Conservation (phyloP, 2,888 invertebrate genomes). For the Pollenia angustigena region DNA sequence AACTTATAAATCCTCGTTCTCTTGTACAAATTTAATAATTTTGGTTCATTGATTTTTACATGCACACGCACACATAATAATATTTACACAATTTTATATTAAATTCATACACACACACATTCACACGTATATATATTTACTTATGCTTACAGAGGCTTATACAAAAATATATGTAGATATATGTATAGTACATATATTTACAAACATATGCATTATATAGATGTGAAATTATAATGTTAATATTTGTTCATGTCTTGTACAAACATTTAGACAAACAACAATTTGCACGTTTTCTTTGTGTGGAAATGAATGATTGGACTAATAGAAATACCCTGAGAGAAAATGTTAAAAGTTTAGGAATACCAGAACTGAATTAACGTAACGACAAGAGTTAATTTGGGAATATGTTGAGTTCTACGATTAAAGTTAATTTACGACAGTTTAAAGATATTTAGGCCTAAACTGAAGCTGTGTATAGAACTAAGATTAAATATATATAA, state of each 20-base stretch:
- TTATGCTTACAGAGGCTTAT: background rate
- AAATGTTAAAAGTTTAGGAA: background rate
- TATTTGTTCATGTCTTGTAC: slow-evolving; percentile 45
- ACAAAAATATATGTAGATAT: background rate
- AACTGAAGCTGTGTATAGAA: too few species aligned
- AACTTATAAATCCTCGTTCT: background rate
- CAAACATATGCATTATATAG: background rate
- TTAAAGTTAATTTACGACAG: too few species aligned
- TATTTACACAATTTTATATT: background rate
- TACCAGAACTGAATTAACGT: too few species aligned
- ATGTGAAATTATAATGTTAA: slow-evolving; percentile 26
- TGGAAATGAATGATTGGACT: background rate
- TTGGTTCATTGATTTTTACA: slow-evolving; percentile 49
- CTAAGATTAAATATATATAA: too few species aligned
- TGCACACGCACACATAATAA: background rate
- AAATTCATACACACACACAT: background rate
- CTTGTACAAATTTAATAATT: slow-evolving; percentile 24
- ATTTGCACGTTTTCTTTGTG: slow-evolving; percentile 33
- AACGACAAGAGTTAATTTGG: too few species aligned
- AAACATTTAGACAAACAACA: slow-evolving; percentile 43
- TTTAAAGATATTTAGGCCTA: too few species aligned
- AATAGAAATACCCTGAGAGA: background rate
- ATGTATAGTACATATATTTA: background rate
- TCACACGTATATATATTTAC: background rate
- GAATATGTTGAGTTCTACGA: too few species aligned